These are phyloP conservation scores for Leuciscus idus DNA, from an alignment of 2,113 vertebrate species.

Conservation along the genomic window DNA sequence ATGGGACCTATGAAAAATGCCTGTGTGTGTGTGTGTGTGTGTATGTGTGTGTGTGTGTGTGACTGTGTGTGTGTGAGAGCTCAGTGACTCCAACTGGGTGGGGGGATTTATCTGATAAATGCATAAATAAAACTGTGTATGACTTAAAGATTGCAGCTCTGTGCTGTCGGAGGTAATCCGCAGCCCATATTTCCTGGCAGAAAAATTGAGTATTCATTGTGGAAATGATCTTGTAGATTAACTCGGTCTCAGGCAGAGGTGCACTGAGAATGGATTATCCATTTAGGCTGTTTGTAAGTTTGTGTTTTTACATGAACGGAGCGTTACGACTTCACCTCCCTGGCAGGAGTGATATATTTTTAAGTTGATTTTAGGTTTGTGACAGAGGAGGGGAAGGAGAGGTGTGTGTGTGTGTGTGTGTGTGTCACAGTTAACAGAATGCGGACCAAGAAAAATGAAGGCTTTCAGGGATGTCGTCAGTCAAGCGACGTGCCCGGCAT, in stretches of 20 bases:
- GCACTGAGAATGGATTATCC: constrained; percentile 43
- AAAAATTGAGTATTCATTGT: constrained; percentile 52
- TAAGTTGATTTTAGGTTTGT: constrained; percentile 25
- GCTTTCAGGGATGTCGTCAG: constrained; percentile 29
- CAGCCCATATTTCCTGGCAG: constrained; percentile 48
- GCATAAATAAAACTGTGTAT: constrained; percentile 58
- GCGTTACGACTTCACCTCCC: constrained; percentile 16
- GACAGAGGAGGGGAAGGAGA: constrained; percentile 17
- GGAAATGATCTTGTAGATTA: constrained; percentile 56
- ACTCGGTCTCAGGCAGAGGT: constrained; percentile 40
- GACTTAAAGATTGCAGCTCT: constrained; percentile 60
- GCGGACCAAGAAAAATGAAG: constrained; percentile 8
- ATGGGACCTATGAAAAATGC: constrained; percentile 14
- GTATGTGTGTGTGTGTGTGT: not conserved
- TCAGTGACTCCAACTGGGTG: constrained; percentile 13
- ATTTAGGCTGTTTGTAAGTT: constrained; percentile 52
- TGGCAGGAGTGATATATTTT: constrained; percentile 38
- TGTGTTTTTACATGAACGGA: constrained; percentile 34
- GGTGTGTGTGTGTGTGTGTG: not conserved
- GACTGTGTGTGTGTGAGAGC: not conserved
- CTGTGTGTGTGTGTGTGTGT: not conserved
- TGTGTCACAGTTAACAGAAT: constrained; percentile 16
- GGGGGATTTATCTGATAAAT: constrained; percentile 53
- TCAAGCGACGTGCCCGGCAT: constrained; percentile 14
- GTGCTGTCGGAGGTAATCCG: constrained; percentile 53